phyloP scores from a whole-genome alignment of 2,797 vertebrate species.

The Perodicticus potto region DNA sequence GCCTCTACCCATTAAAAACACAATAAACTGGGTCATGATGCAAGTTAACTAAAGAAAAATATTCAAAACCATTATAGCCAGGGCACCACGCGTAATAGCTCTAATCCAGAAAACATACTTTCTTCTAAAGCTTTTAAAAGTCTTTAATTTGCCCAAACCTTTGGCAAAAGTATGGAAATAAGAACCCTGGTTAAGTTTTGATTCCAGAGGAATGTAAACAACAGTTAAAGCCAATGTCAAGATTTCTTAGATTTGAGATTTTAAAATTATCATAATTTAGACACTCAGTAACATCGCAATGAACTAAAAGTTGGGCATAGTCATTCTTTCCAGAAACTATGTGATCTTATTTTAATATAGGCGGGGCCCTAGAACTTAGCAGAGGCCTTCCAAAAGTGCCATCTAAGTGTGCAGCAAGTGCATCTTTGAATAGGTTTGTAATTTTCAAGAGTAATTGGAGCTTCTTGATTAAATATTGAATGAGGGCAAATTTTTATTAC shows the following conservation, averaged over 20 bases:
- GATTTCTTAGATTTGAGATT: constrained; percentile 30
- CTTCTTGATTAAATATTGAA: constrained; percentile 49
- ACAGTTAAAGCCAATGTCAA: background rate
- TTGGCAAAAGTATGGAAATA: constrained; percentile 28
- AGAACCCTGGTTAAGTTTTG: background rate
- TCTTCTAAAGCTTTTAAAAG: constrained; percentile 28
- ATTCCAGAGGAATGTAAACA: constrained; percentile 4
- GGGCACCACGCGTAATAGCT: background rate
- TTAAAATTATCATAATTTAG: constrained; percentile 49
- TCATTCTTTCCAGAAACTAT: background rate
- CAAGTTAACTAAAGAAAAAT: constrained; percentile 35
- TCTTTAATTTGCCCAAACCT: constrained; percentile 11
- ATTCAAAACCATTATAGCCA: constrained; percentile 33
- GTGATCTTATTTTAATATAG: background rate
- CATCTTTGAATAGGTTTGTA: background rate
- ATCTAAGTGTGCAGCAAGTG: background rate
- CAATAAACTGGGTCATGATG: background rate
- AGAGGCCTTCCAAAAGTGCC: background rate
- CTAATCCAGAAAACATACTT: background rate
- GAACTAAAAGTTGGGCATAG: constrained; percentile 14
- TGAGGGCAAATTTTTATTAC: constrained; percentile 49
- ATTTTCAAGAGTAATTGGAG: constrained; percentile 52
- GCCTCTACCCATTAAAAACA: constrained; percentile 1
- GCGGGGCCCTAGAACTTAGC: background rate
- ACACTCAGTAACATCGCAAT: background rate